These are phyloP conservation scores for Aphelocoma coerulescens DNA, from an alignment of 2,113 vertebrate genomes.

Conservation along the genomic window DNA sequence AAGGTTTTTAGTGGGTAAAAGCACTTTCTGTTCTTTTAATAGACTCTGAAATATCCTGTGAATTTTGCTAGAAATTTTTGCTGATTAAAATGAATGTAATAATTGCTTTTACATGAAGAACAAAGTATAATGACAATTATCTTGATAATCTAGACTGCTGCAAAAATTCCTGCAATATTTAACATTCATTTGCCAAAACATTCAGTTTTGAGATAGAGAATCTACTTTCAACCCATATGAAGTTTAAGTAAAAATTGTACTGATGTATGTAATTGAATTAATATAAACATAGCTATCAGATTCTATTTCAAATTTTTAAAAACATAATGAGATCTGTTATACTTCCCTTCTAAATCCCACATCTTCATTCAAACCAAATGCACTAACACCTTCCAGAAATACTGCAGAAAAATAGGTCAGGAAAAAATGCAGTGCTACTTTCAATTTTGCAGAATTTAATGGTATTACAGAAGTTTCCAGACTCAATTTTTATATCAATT, in stretches of 20 bases:
- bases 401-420: conserved; percentile 9
- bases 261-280: not conserved
- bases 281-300: not conserved
- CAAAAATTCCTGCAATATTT: not conserved
- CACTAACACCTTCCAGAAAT: not conserved
- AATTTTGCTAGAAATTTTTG: not conserved
- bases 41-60: not conserved
- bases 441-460: not conserved
- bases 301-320: not conserved
- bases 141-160: not conserved
- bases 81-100: not conserved
- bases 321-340: not conserved
- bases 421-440: not conserved
- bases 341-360: not conserved
- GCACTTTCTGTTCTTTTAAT: not conserved
- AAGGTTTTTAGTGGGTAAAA: not conserved
- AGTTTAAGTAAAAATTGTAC: not conserved
- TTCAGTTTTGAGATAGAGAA: not conserved
- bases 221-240: not conserved
- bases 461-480: not conserved
- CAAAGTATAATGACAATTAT: not conserved
- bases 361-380: not conserved
- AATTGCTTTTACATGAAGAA: not conserved
- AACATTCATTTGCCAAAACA: not conserved
- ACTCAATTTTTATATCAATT: not conserved